Evolutionary conservation across 2,888 invertebrate species (phyloP).

Genomic region (Platypus cylindrus): DNA sequence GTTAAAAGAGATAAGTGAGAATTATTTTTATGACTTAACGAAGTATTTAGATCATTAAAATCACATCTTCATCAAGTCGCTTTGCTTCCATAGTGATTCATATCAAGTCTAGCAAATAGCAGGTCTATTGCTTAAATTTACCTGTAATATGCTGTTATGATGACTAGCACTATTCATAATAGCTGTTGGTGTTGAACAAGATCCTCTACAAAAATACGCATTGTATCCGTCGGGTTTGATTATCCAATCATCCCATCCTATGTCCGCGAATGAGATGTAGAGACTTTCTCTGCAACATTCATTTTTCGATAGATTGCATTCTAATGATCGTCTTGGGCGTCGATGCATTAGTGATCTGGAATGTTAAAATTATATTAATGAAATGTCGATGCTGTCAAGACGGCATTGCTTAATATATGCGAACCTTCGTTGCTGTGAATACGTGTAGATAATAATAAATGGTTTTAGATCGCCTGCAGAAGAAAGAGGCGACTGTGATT

Average conservation of each 20-base stretch:
- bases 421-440: conserved; percentile 48
- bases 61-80: too few relatives aligned
- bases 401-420: too few relatives aligned
- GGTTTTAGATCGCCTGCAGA: conserved; percentile 57
- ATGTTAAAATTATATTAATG: not conserved
- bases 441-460: conserved; percentile 68
- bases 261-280: conserved; percentile 69
- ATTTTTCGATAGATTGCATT: conserved; percentile 54
- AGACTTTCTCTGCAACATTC: conserved; percentile 76
- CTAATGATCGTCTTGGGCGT: conserved; percentile 42
- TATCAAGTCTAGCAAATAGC: too few relatives aligned
- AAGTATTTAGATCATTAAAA: too few relatives aligned
- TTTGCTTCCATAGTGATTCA: too few relatives aligned
- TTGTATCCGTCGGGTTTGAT: conserved; percentile 70
- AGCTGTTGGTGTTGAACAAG: conserved; percentile 61
- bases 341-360: conserved; percentile 20
- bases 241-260: conserved; percentile 86
- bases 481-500: conserved; percentile 54
- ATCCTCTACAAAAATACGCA: conserved; percentile 78
- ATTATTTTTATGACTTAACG: too few relatives aligned
- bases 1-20: too few relatives aligned
- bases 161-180: conserved; percentile 49
- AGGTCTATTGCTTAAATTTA: too few relatives aligned
- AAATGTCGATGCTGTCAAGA: too few relatives aligned
- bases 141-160: conserved; percentile 65